Conservation (phyloP, 2,113 vertebrate species). For the Amphiprion percula region DNA sequence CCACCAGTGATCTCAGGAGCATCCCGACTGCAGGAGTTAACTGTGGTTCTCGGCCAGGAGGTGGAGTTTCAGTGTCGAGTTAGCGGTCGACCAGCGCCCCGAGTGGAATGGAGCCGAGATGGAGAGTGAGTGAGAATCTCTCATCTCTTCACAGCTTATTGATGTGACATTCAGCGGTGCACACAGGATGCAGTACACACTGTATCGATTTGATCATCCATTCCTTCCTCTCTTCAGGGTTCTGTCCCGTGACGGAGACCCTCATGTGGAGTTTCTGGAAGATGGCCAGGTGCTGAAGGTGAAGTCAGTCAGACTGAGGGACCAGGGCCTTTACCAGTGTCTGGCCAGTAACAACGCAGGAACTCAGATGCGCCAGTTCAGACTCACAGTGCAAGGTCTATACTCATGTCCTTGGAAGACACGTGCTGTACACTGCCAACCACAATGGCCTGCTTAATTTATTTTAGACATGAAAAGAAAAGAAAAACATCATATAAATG, state of each 20-base stretch:
- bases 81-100: slow-evolving; percentile 84
- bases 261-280: slow-evolving; percentile 84
- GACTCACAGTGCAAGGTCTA: slow-evolving; percentile 85
- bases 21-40: slow-evolving; percentile 83
- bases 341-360: slow-evolving; percentile 89
- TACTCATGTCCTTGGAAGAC: neutral
- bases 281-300: slow-evolving; percentile 86
- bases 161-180: slow-evolving; percentile 17
- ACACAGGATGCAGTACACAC: neutral
- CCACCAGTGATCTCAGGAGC: slow-evolving; percentile 87
- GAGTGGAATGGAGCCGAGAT: slow-evolving; percentile 90
- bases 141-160: neutral
- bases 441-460: too few relatives aligned
- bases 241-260: slow-evolving; percentile 79
- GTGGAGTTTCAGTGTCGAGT: slow-evolving; percentile 86
- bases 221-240: slow-evolving; percentile 75
- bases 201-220: slow-evolving; percentile 1
- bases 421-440: neutral
- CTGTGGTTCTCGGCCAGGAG: slow-evolving; percentile 80
- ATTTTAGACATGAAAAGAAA: too few relatives aligned
- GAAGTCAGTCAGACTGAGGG: slow-evolving; percentile 80
- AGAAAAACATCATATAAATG: too few relatives aligned
- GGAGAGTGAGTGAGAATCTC: slow-evolving; percentile 88
- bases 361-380: slow-evolving; percentile 88
- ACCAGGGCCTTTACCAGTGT: slow-evolving; percentile 89